Evolutionary conservation across 2,888 invertebrate species (phyloP).

Genomic region (Tholera decimalis): DNA sequence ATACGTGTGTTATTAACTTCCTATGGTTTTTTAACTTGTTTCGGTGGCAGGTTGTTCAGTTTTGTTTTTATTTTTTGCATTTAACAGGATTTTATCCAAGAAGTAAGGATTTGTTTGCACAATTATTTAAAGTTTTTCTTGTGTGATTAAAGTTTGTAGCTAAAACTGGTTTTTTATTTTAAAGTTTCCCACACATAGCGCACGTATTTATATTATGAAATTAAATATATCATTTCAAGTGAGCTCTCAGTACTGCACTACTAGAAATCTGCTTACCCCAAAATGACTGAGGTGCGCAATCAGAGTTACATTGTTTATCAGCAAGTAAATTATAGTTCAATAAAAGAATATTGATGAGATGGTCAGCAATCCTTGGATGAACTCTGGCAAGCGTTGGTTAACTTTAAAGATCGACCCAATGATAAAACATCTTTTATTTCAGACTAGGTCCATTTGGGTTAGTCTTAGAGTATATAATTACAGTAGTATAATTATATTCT

Average conservation of each 20-base stretch:
- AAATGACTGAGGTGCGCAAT: not conserved
- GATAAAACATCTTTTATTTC: no score
- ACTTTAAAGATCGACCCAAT: no score
- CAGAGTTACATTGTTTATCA: no score
- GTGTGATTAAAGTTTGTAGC: constrained; percentile 80
- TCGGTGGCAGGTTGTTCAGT: constrained; percentile 66
- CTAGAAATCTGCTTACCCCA: constrained; percentile 12
- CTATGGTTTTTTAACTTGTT: constrained; percentile 57
- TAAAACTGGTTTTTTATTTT: constrained; percentile 57
- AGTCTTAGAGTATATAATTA: no score
- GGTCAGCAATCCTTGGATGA: no score
- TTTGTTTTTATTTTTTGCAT: constrained; percentile 74
- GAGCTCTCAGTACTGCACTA: not conserved
- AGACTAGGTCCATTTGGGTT: no score
- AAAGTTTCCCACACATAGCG: not conserved
- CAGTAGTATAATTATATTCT: no score
- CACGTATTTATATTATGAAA: no score
- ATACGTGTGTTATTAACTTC: constrained; percentile 68
- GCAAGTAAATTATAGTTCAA: no score
- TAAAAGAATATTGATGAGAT: no score
- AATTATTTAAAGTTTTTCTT: constrained; percentile 85
- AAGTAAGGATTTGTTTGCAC: constrained; percentile 76
- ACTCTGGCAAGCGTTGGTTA: no score
- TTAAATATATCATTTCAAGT: not conserved
- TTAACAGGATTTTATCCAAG: constrained; percentile 63